phyloP scores from a whole-genome alignment of 2,113 vertebrate species.

The Caranx ignobilis region DNA sequence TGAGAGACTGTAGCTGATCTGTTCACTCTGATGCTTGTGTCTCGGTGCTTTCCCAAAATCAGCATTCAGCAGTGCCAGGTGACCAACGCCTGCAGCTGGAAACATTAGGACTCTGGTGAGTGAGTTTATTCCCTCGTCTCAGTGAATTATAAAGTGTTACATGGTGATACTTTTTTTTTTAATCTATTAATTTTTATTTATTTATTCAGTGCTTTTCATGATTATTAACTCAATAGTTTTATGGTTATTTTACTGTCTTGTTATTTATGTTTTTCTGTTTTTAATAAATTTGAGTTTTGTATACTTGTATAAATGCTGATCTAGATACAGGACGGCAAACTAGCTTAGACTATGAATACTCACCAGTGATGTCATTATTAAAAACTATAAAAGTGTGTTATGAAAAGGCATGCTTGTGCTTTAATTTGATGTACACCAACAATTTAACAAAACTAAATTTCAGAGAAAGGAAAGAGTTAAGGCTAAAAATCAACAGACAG shows the following conservation, averaged over 20 bases:
- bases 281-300: background rate
- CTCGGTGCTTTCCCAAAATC: conserved; percentile 76
- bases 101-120: background rate
- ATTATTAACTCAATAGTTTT: no score
- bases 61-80: conserved; percentile 85
- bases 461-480: background rate
- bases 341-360: background rate
- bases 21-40: conserved; percentile 64
- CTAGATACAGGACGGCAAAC: background rate
- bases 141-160: background rate
- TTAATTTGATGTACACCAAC: background rate
- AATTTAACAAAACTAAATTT: background rate
- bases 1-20: conserved; percentile 82
- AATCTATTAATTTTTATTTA: no score
- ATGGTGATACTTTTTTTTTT: background rate
- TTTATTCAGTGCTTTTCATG: no score
- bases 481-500: background rate
- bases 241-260: no score
- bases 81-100: conserved; percentile 70
- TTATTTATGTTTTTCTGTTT: no score
- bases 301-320: background rate
- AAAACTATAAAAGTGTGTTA: no score
- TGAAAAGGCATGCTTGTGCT: no score
- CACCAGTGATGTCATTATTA: no score
- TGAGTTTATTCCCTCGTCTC: background rate